Evolutionary conservation across 1,140 invertebrate genomes (phyloP).

Genomic region (Zaprionus davidi): DNA sequence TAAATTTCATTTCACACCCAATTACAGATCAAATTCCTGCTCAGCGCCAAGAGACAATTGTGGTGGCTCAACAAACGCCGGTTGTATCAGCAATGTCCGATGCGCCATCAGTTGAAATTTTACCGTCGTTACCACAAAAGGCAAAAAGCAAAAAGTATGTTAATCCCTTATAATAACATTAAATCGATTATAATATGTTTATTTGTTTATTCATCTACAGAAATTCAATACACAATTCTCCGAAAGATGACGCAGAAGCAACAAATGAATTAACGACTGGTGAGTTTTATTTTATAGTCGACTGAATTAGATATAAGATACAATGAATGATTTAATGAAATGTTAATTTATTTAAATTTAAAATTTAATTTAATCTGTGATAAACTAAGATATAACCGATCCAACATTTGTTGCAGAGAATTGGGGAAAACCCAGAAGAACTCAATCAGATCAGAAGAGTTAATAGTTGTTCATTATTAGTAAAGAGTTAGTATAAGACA

Average conservation of each 20-base stretch:
- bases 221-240: constrained; percentile 55
- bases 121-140: constrained; percentile 65
- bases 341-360: no score
- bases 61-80: constrained; percentile 62
- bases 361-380: no score
- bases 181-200: background rate
- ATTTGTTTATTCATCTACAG: constrained; percentile 11
- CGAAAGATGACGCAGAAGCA: constrained; percentile 44
- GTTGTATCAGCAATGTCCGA: constrained; percentile 79
- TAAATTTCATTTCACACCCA: background rate
- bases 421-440: no score
- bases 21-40: constrained; percentile 46
- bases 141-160: constrained; percentile 74
- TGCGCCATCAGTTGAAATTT: constrained; percentile 81
- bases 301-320: no score
- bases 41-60: constrained; percentile 50
- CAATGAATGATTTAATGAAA: no score
- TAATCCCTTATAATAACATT: background rate
- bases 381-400: no score
- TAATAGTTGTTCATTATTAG: no score
- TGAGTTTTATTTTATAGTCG: background rate
- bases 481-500: no score
- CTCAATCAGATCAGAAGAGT: no score
- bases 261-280: background rate
- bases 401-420: no score